Base-by-base conservation (phyloP, 2,113 vertebrate genomes). In the Todiramphus chloris region DNA sequence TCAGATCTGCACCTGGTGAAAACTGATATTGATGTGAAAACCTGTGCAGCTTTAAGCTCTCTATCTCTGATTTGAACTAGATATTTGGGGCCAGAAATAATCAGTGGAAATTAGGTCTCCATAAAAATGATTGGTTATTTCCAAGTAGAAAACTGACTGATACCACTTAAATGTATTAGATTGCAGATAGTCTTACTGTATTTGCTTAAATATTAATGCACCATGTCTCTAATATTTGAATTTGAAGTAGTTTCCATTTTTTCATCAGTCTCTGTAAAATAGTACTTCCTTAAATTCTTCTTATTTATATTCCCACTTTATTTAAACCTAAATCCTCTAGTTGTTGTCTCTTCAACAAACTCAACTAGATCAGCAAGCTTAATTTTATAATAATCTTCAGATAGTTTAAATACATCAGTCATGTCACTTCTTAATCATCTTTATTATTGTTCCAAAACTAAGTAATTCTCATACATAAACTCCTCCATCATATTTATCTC, bases 381-480 rank as follows among this genome's bases (percentile, higher is more conserved):
- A 94, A 95, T 96, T 97, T 96, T 89, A 79, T 96, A 94, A 82
- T 95, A 96, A 95, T 85, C 80, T 91, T 94, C 74, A 86, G 35
- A 53, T 79, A 93, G 58, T 83, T 94, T 93, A 93, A 95, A 93
- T 92, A 83, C 60, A 62, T 93, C 66, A 82, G 41, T 93, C 89
- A 79, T 83, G 89, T 89, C 82, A 95, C 50, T 51, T 93, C 76
- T 82, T 96, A 95, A 96, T 89, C 91, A 95, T 85, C 84, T 90
- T 96, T 91, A 87, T 96, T 91, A 87, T 95, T 96, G 89, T 95
- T 90, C 51, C 59, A 90, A 90, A 63, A 80, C 44, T 88, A 73
- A 94, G 30, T 92, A 73, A 63, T 78, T 95, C 63, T 96, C 58
- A 67, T 85, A 35, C 64, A 50, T 78, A 96, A 94, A 97, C 58